Conservation (phyloP, 2,797 vertebrate genomes). For the Rhinella marina region DNA sequence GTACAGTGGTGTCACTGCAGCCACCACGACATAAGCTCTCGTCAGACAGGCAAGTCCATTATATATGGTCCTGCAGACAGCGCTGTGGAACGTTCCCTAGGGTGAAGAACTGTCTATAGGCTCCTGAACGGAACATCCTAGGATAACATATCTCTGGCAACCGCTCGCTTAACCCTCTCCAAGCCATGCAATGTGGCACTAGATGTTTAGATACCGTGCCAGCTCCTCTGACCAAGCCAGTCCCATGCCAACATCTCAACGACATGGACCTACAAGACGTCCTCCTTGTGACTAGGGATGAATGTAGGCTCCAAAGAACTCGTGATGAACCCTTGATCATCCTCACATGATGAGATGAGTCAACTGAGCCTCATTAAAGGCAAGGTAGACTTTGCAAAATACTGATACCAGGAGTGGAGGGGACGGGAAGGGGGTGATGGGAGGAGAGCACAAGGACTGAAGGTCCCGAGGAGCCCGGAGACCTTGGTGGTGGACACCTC, state of each 20-base stretch:
- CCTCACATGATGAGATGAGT: constrained; percentile 30
- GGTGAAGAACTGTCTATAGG: not conserved
- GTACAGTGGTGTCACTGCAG: not conserved
- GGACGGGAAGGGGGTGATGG: no score
- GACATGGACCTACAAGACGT: not conserved
- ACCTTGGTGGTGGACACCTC: not conserved
- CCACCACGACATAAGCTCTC: not conserved
- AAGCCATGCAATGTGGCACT: not conserved
- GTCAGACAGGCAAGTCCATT: not conserved
- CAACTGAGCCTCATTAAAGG: not conserved
- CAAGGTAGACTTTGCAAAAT: not conserved
- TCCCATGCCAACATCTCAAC: not conserved
- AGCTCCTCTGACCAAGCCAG: not conserved
- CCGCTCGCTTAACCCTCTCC: not conserved
- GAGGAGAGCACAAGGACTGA: not conserved
- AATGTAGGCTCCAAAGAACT: not conserved
- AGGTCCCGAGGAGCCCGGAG: no score
- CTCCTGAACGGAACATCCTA: not conserved
- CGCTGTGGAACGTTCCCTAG: not conserved
- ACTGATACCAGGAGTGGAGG: not conserved
- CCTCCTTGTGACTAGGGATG: not conserved
- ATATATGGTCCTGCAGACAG: not conserved
- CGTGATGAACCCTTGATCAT: constrained; percentile 8
- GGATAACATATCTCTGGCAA: not conserved
- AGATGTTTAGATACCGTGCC: not conserved